Conservation (phyloP, 2,113 vertebrate species). For the Hystrix cristata region DNA sequence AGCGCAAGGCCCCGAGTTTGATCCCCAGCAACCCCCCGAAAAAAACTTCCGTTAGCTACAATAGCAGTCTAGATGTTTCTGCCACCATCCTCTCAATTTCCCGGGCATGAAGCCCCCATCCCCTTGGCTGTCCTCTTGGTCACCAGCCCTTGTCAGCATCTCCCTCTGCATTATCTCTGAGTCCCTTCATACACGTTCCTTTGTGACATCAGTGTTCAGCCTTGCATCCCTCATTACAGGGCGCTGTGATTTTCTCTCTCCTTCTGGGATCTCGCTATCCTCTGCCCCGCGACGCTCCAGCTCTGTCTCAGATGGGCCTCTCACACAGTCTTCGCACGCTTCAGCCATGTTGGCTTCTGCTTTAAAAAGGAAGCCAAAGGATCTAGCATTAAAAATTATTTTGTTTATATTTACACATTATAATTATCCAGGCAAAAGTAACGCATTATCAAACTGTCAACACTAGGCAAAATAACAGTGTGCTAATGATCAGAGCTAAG, state of each 20-base stretch:
- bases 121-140: not conserved
- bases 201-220: not conserved
- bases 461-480: not conserved
- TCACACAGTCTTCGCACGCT: accelerated
- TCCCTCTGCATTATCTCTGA: not conserved
- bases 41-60: not conserved
- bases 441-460: not conserved
- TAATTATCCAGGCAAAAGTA: not conserved
- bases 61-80: not conserved
- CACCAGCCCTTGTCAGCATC: not conserved
- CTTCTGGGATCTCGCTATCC: too few relatives aligned
- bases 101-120: not conserved
- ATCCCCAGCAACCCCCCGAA: too few relatives aligned
- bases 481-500: too few relatives aligned
- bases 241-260: not conserved
- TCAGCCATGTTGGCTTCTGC: too few relatives aligned
- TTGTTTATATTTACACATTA: not conserved
- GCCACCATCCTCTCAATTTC: not conserved
- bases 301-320: not conserved
- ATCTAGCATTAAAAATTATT: not conserved
- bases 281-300: too few relatives aligned
- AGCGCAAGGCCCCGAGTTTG: too few relatives aligned
- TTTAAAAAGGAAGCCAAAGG: not conserved
- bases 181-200: not conserved
- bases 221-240: accelerated